These are phyloP conservation scores for Malurus elegans DNA, from an alignment of 2,113 vertebrate species.

Conservation along the genomic window DNA sequence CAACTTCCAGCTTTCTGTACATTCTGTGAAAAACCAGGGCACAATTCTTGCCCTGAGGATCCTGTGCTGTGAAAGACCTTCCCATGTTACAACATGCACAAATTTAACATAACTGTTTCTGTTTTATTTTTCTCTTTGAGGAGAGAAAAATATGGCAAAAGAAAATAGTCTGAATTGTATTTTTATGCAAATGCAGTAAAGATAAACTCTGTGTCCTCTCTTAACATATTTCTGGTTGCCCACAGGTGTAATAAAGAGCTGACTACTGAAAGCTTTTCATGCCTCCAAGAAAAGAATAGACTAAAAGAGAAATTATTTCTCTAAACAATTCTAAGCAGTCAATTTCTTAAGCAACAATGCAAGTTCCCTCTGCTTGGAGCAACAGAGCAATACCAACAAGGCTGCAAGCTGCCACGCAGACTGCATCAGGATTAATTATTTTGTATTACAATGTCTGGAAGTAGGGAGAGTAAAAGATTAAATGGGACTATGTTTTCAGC, in stretches of 20 bases:
- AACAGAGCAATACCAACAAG: not conserved
- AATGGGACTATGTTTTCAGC: not conserved
- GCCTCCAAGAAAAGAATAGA: not conserved
- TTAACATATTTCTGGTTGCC: not conserved
- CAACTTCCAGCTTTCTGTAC: not conserved
- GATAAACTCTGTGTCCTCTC: slow-evolving; percentile 24
- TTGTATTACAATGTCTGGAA: not conserved
- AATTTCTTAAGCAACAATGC: slow-evolving; percentile 39
- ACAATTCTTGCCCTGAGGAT: not conserved
- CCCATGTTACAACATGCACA: not conserved
- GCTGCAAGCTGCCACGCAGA: not conserved
- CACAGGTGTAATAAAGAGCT: not conserved
- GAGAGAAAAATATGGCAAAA: not conserved
- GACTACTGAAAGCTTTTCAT: slow-evolving; percentile 11
- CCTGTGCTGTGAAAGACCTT: not conserved
- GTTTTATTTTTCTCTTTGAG: not conserved
- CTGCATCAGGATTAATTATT: slow-evolving; percentile 53
- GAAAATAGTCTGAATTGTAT: slow-evolving; percentile 29
- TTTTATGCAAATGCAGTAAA: slow-evolving; percentile 60
- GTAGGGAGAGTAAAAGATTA: slow-evolving; percentile 3
- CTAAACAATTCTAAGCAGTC: slow-evolving; percentile 33
- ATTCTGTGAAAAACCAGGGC: not conserved
- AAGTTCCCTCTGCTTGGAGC: slow-evolving; percentile 16
- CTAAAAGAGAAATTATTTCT: slow-evolving; percentile 54
- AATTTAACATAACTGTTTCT: not conserved